Evolutionary conservation across 2,113 vertebrate species (phyloP).

Genomic region (Campylomormyrus tamandua): DNA sequence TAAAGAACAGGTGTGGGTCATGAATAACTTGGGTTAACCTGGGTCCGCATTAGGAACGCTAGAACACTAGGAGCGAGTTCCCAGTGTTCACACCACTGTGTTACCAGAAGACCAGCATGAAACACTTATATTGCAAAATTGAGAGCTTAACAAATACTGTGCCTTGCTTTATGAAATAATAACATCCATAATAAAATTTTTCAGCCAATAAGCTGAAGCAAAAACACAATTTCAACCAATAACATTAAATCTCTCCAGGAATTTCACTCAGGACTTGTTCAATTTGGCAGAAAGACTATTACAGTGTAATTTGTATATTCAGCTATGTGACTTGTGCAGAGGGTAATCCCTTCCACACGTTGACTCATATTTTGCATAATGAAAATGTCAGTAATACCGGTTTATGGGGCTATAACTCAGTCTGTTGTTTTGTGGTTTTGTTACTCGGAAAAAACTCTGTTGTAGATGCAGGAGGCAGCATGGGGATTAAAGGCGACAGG

Average conservation of each 20-base stretch:
- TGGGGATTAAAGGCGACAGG: neutral
- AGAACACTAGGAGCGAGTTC: neutral
- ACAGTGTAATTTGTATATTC: neutral
- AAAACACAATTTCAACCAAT: neutral
- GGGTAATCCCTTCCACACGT: neutral
- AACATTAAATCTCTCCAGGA: neutral
- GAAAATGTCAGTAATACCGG: neutral
- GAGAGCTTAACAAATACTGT: neutral
- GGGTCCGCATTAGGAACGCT: neutral
- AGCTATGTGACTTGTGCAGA: neutral
- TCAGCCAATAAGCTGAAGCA: neutral
- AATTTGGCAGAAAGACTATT: neutral
- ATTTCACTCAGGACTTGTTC: neutral
- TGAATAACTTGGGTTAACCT: no score
- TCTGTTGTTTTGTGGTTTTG: neutral
- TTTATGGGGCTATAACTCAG: neutral
- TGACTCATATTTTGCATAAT: neutral
- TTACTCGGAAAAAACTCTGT: neutral
- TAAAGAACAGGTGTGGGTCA: no score
- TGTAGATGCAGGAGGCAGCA: neutral
- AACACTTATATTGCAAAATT: neutral
- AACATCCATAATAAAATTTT: neutral
- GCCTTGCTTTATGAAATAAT: neutral
- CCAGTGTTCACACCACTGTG: neutral
- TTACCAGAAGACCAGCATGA: neutral